Evolutionary conservation across 2,113 vertebrate species (phyloP).

Genomic region (Corythaixoides concolor): DNA sequence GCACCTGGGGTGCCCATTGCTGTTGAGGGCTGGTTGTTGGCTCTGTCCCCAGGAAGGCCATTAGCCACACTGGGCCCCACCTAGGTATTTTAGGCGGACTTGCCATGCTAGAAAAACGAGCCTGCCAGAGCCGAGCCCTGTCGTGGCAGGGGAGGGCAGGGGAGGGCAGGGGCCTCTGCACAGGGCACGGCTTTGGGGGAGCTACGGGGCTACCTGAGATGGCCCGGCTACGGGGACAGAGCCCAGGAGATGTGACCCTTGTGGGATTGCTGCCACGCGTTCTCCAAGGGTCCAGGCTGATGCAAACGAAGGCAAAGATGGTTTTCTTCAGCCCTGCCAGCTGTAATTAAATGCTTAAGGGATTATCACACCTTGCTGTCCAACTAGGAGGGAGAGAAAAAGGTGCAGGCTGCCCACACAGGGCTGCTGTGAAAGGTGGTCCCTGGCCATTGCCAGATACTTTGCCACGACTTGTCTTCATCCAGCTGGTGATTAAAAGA

Average conservation of each 20-base stretch:
- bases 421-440: neutral
- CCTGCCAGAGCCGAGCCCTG: neutral
- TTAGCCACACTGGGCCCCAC: slow-evolving; percentile 27
- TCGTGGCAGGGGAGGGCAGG: accelerated
- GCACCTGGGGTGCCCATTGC: neutral
- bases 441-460: neutral
- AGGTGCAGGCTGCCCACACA: accelerated
- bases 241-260: accelerated
- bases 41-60: neutral
- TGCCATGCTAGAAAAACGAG: slow-evolving; percentile 56
- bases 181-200: accelerated
- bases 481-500: neutral
- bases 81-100: slow-evolving; percentile 6
- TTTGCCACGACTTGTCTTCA: neutral
- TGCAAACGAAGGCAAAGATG: neutral
- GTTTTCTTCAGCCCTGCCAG: neutral
- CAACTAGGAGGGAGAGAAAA: neutral
- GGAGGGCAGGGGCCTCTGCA: neutral
- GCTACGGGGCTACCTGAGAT: accelerated
- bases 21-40: neutral
- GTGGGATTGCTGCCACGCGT: accelerated
- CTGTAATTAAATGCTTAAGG: slow-evolving; percentile 9
- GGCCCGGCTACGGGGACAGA: accelerated
- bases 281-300: neutral
- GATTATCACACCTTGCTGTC: neutral